phyloP scores from a whole-genome alignment of 2,888 invertebrate genomes.

The Himalopsyche tibetana region DNA sequence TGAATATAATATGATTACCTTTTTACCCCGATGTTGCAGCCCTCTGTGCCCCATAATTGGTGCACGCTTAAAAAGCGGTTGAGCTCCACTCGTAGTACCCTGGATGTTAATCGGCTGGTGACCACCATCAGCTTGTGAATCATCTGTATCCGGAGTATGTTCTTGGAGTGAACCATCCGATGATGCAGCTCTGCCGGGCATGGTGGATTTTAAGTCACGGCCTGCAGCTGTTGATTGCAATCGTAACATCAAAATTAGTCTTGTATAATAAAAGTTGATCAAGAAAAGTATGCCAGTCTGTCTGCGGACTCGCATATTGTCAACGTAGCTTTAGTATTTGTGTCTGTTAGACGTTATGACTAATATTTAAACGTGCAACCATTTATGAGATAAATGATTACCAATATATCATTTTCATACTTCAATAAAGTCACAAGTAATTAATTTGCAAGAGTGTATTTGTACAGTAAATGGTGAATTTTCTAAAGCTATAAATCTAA shows the following conservation, averaged over 20 bases:
- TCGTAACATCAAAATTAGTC: not conserved
- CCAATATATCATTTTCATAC: too few relatives aligned
- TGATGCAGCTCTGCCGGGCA: conserved; percentile 74
- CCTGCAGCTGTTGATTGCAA: conserved; percentile 23
- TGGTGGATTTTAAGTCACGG: conserved; percentile 1
- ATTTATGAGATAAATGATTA: too few relatives aligned
- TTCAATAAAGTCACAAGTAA: too few relatives aligned
- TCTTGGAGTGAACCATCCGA: conserved; percentile 85
- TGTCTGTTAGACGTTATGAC: too few relatives aligned
- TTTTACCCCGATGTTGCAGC: conserved; percentile 80
- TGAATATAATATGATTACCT: conserved; percentile 73
- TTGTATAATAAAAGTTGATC: conserved; percentile 62
- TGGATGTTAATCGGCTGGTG: conserved; percentile 44
- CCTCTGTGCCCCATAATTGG: conserved; percentile 80
- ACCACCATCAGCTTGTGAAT: conserved; percentile 52
- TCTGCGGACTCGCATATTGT: too few relatives aligned
- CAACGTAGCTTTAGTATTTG: too few relatives aligned
- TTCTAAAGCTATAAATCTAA: too few relatives aligned
- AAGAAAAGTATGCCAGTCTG: conserved; percentile 66
- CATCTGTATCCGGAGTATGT: conserved; percentile 84
- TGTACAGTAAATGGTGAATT: too few relatives aligned
- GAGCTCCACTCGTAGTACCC: conserved; percentile 68
- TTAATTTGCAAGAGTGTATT: too few relatives aligned
- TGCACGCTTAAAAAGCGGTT: conserved; percentile 76
- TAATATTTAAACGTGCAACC: too few relatives aligned